Base-by-base conservation (phyloP, 2,888 invertebrate species). In the Clostera curtula region DNA sequence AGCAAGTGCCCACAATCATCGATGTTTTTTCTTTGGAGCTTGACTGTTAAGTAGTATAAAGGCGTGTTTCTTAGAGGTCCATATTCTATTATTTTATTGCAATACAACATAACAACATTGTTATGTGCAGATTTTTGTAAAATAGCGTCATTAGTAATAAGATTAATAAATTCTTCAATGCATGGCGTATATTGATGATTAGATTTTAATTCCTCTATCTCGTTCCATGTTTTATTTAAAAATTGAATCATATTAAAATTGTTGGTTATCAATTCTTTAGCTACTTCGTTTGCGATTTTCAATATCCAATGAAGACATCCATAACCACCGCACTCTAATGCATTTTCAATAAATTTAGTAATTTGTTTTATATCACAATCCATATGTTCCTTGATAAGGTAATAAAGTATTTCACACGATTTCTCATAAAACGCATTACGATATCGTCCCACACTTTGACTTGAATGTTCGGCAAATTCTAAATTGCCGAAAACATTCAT, bases 131-230 rank as follows among this genome's bases (percentile, higher is more conserved):
- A 25, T 7, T 46, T 49, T 10, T 53, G 49, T 16, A 76, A 19
- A 20, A 80, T 18, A 1, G 29, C 33, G 31, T 72, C 62, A 20
- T 74, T 62, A 2, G 63, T 71, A 13, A 84, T 54, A 3, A 85
- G 37, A 23, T 60, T 49, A 3, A 74, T 49, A 57, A 83, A 83
- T 36, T 74, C 68, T 49, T 70, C 49, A 29, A 84, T 71, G 42
- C 80, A 79, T 13, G 56, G 56, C 19, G 61, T 45, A 51, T 82
- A 83, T 29, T 79, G 71, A 27, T 64, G 71, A 38, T 72, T 80
- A 0, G 82, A 72, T 44, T 79, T 79, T n/a, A 84, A 38, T 35
- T 76, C 80, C 34, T 80, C 76, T 36, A 80, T 73, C 42, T 84
- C 83, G 27, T 44, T 66, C 84, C 84, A 84, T 13, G 67, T 53